These are phyloP conservation scores for Aradophagus sp. DNA, from an alignment of 1,140 invertebrate genomes.

Conservation along the genomic window DNA sequence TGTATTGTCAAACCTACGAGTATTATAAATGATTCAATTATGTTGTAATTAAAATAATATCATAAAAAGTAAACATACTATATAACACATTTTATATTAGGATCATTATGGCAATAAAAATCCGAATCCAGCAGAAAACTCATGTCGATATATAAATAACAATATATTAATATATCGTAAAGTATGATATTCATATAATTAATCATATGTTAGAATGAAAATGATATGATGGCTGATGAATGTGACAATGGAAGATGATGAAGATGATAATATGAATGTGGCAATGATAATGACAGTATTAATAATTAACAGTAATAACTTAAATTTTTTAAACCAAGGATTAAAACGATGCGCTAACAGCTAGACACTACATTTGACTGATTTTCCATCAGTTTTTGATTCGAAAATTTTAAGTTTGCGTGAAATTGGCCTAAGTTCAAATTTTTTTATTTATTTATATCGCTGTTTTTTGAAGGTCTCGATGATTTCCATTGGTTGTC, in stretches of 20 bases:
- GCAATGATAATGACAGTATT: constrained; percentile 12
- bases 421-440: not conserved
- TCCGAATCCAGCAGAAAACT: constrained; percentile 49
- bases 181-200: constrained; percentile 41
- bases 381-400: constrained; percentile 13
- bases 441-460: no score
- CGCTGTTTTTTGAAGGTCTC: constrained; percentile 1
- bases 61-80: constrained; percentile 8
- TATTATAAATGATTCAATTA: constrained; percentile 7
- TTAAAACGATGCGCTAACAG: constrained; percentile 22
- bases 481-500: constrained; percentile 8
- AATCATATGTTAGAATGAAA: no score
- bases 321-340: constrained; percentile 39
- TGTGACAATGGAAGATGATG: constrained; percentile 9
- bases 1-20: no score
- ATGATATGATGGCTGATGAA: constrained; percentile 26
- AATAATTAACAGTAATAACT: constrained; percentile 37
- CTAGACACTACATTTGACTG: constrained; percentile 2
- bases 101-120: constrained; percentile 23
- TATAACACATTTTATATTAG: constrained; percentile 30
- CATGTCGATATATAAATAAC: constrained; percentile 40
- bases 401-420: constrained; percentile 9
- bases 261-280: constrained; percentile 10
- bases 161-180: constrained; percentile 45
- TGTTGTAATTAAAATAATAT: constrained; percentile 4